These are phyloP conservation scores for Danio aesculapii DNA, from an alignment of 2,797 vertebrate species.

Conservation along the genomic window DNA sequence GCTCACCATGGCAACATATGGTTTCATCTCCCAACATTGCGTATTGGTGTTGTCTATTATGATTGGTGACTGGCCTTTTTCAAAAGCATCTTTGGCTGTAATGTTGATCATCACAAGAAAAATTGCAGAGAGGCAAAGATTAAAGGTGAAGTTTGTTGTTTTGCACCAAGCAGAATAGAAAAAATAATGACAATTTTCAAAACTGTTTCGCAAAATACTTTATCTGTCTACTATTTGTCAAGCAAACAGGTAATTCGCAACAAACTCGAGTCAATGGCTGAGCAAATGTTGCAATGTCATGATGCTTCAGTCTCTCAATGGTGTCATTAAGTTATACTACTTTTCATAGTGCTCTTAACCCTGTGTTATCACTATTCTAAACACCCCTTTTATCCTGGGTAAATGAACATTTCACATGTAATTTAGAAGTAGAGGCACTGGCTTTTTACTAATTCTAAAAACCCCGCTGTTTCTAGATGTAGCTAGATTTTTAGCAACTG, in stretches of 20 bases:
- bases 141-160: not conserved
- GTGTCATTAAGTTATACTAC: not conserved
- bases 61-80: conserved; percentile 85
- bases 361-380: no score
- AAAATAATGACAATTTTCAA: not conserved
- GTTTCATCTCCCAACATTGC: conserved; percentile 98
- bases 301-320: not conserved
- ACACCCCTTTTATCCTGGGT: no score
- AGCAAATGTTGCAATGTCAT: not conserved
- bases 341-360: no score
- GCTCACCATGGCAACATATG: conserved; percentile 88
- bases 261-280: not conserved
- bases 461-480: no score
- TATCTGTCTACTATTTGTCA: no score
- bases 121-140: not conserved
- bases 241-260: not conserved
- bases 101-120: conserved; percentile 14
- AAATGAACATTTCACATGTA: no score
- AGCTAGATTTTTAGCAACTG: no score
- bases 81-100: conserved; percentile 92
- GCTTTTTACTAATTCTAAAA: no score
- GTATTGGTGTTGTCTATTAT: conserved; percentile 98
- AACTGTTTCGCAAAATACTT: not conserved
- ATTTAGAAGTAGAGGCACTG: no score
- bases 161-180: not conserved